phyloP scores from a whole-genome alignment of 1,140 invertebrate species.

The Ericerus pela region DNA sequence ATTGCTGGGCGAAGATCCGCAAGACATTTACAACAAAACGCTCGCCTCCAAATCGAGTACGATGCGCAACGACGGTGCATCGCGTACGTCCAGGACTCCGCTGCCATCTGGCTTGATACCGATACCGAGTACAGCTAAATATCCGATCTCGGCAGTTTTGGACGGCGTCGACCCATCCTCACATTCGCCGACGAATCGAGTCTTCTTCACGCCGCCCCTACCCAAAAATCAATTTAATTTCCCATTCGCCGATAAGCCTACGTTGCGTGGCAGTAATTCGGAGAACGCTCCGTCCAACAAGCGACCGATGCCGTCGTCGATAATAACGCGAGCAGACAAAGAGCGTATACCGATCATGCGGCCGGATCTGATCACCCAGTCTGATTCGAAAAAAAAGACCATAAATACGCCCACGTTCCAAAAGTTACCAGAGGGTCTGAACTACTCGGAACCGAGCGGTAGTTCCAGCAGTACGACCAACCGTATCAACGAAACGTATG shows the following conservation, averaged over 20 bases:
- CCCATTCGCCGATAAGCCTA: constrained; percentile 69
- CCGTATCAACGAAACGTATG: constrained; percentile 38
- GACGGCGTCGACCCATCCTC: neutral
- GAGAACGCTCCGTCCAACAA: constrained; percentile 20
- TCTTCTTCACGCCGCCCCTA: constrained; percentile 60
- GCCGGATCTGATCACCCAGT: constrained; percentile 33
- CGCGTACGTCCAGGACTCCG: neutral
- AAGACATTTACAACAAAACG: neutral
- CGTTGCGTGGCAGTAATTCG: constrained; percentile 48
- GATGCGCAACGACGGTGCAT: neutral
- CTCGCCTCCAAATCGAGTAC: neutral
- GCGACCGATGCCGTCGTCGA: constrained; percentile 40
- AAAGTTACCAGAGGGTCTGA: constrained; percentile 22
- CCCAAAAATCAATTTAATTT: constrained; percentile 55
- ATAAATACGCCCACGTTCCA: constrained; percentile 46
- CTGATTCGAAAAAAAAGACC: constrained; percentile 45
- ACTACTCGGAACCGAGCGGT: constrained; percentile 24
- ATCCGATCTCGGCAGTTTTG: neutral
- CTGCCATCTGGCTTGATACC: too few relatives aligned
- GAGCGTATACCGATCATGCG: constrained; percentile 64
- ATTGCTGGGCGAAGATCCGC: neutral
- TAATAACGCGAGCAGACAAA: constrained; percentile 54
- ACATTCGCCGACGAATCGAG: constrained; percentile 48
- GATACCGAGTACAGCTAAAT: neutral
- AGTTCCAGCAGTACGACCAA: constrained; percentile 23